Evolutionary conservation across 2,888 invertebrate species (phyloP), one percentile per base, ranked within the genome.

Genomic region (Hydrotaea cyrtoneurina): DNA sequence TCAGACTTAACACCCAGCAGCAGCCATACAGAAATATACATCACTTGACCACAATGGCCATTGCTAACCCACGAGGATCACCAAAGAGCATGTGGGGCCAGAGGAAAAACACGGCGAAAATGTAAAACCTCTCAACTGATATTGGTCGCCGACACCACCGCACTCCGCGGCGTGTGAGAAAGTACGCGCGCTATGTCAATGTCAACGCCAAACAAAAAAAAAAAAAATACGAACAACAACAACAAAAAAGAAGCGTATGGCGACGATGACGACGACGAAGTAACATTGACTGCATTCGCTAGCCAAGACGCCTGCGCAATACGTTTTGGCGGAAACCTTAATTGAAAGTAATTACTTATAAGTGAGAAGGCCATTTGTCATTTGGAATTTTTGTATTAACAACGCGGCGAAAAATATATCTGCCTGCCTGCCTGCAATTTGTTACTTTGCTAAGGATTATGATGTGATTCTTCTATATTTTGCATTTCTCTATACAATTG

Each of bases 311-410:
- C 88, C 87, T 89, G 91, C 88, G 89, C 89, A 88, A 85, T 86
- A 82, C 80, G 57, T 77, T 78, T n/a, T 86, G 85, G 83, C 81
- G 86, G 82, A 85, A 82, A 85, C 83, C 86, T 86, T 90, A 91
- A 90, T 90, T 91, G 91, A 90, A 91, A 90, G 91, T 90, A 91
- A 91, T 91, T 90, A 91, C 91, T 90, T 90, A 89, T 89, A 89
- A 89, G 89, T 88, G 87, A 87, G 86, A 85, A 86, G 88, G 87
- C 89, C 89, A 90, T 87, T 87, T 87, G 87, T 87, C 86, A 87
- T 83, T 74, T 85, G 69, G 79, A 82, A 80, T 78, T 84, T 86
- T 85, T 86, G 78, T 85, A 82, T 73, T 71, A 79, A 77, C 69
- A 46, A 39, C 23, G 80, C 59, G 79, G 75, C 31, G 36, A 59